phyloP scores from a whole-genome alignment of 2,888 invertebrate species.

The Fragum fragum region DNA sequence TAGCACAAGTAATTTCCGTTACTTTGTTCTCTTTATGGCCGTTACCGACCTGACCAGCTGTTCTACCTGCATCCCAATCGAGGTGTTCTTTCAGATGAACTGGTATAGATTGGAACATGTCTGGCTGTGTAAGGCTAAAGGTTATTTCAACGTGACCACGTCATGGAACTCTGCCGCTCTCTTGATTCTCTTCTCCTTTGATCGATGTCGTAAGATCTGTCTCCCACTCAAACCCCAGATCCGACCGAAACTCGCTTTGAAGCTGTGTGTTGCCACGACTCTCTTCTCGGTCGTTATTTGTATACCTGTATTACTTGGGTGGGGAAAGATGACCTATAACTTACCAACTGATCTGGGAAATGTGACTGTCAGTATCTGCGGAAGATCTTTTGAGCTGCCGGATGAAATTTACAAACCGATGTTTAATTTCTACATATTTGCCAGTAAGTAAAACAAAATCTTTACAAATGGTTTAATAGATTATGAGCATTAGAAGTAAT shows the following conservation, averaged over 20 bases:
- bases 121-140: constrained; percentile 15
- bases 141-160: constrained; percentile 6
- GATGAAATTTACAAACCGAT: neutral
- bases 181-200: constrained; percentile 5
- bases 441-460: too few species aligned
- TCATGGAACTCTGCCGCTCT: neutral
- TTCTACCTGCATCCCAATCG: constrained; percentile 1
- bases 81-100: constrained; percentile 19
- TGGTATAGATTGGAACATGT: neutral
- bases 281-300: neutral
- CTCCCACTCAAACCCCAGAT: constrained; percentile 11
- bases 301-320: neutral
- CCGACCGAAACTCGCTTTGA: neutral
- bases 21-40: constrained; percentile 13
- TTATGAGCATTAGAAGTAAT: too few species aligned
- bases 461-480: too few species aligned
- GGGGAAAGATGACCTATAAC: neutral
- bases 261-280: neutral
- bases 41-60: constrained; percentile 29
- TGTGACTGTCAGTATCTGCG: constrained; percentile 5
- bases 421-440: constrained; percentile 4
- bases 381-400: neutral
- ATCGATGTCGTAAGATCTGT: constrained; percentile 20
- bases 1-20: neutral
- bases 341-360: neutral